A percentile compares a stretch with the other conserved stretches of the same genome.
Evolutionary conservation across 2,888 invertebrate genomes (phyloP).

Genomic region (Allophyes oxyacanthae): DNA sequence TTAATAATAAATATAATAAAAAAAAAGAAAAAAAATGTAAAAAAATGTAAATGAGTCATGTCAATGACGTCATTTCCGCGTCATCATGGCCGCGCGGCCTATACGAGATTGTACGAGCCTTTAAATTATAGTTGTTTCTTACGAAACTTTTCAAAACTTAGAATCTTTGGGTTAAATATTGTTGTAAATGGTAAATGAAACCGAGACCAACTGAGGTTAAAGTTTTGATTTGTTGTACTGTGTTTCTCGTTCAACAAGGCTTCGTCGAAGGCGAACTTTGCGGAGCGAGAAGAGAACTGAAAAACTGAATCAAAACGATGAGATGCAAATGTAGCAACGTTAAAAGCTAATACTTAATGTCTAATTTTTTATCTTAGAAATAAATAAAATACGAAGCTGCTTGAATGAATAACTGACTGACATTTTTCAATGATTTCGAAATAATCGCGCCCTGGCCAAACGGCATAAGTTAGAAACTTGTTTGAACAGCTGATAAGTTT

Average conservation of each 20-base stretch:
- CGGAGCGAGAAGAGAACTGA: conserved; percentile 1
- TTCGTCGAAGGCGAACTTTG: conserved; percentile 7
- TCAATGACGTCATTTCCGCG: no score
- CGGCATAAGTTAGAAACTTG: no score
- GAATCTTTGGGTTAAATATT: conserved; percentile 21
- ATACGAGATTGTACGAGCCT: conserved; percentile 15
- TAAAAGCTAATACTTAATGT: neutral
- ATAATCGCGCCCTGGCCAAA: no score
- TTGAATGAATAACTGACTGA: no score
- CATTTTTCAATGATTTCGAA: no score
- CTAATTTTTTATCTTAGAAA: no score
- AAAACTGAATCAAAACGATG: neutral
- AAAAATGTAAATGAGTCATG: no score
- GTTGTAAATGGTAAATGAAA: conserved; percentile 35
- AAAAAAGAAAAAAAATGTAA: no score
- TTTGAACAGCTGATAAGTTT: no score
- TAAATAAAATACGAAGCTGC: no score
- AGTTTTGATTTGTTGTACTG: conserved; percentile 44
- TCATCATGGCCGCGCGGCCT: no score
- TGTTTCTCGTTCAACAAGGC: conserved; percentile 9
- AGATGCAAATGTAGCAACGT: neutral
- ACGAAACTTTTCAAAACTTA: conserved; percentile 14
- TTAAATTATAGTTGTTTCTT: conserved; percentile 10
- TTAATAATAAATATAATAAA: no score
- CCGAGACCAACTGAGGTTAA: conserved; percentile 11